Conservation (phyloP, 1,140 invertebrate genomes). For the Orchestia grillus region DNA sequence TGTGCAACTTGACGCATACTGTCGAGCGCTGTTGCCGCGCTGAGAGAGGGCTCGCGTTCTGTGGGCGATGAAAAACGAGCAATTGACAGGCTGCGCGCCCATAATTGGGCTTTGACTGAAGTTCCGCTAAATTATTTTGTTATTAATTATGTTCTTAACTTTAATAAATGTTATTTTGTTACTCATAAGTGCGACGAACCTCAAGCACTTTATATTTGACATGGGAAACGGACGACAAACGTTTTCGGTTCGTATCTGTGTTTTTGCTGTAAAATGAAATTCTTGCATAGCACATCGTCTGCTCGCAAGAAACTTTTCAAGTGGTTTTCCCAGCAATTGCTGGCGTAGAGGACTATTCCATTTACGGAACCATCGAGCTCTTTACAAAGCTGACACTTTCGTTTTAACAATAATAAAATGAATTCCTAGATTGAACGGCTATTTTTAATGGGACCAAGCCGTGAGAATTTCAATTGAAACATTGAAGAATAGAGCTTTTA, state of each 20-base stretch:
- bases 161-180: too few species aligned
- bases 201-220: too few species aligned
- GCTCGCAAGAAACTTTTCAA: not conserved
- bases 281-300: not conserved
- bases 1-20: not conserved
- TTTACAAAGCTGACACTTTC: not conserved
- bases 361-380: not conserved
- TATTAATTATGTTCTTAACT: not conserved
- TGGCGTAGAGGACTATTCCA: not conserved
- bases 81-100: too few species aligned
- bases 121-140: not conserved
- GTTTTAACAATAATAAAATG: not conserved
- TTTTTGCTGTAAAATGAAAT: not conserved
- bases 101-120: not conserved
- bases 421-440: not conserved
- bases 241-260: too few species aligned
- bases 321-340: not conserved
- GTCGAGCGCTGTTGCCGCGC: not conserved
- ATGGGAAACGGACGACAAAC: too few species aligned
- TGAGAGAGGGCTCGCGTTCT: not conserved
- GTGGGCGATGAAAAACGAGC: not conserved
- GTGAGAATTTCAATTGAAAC: not conserved
- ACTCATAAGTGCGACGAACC: too few species aligned
- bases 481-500: not conserved
- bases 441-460: not conserved